Evolutionary conservation across 2,888 invertebrate genomes (phyloP).

Genomic region (Syrista parreyssii): DNA sequence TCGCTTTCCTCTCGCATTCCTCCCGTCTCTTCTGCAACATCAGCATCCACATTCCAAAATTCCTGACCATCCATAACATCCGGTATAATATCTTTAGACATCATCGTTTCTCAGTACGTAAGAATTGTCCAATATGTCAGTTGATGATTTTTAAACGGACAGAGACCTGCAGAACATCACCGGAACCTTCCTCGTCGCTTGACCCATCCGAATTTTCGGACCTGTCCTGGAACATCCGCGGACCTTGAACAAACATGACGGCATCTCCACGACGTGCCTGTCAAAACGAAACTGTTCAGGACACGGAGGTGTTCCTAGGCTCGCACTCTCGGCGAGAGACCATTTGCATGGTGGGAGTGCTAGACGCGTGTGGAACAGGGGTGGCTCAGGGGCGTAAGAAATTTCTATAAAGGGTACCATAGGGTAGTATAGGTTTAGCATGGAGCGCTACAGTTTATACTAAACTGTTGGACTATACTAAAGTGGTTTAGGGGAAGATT

Average conservation of each 20-base stretch:
- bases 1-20: constrained; percentile 92
- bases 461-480: neutral
- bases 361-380: neutral
- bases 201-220: constrained; percentile 56
- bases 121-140: neutral
- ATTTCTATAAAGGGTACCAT: neutral
- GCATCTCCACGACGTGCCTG: constrained; percentile 1
- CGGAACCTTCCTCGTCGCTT: constrained; percentile 56
- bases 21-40: constrained; percentile 77
- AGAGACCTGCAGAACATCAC: constrained; percentile 59
- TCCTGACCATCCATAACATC: neutral
- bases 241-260: constrained; percentile 60
- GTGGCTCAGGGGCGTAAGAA: neutral
- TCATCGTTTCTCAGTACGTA: neutral
- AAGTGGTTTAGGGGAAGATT: constrained; percentile 8
- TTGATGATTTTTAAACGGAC: neutral
- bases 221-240: constrained; percentile 39
- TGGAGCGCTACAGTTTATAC: neutral
- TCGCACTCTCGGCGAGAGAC: constrained; percentile 18
- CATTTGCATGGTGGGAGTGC: constrained; percentile 11
- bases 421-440: neutral
- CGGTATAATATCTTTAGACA: neutral
- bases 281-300: constrained; percentile 12
- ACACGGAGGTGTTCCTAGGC: constrained; percentile 16
- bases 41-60: constrained; percentile 9